Evolutionary conservation across 2,888 invertebrate genomes (phyloP).

Genomic region (Sphinx pinastri): DNA sequence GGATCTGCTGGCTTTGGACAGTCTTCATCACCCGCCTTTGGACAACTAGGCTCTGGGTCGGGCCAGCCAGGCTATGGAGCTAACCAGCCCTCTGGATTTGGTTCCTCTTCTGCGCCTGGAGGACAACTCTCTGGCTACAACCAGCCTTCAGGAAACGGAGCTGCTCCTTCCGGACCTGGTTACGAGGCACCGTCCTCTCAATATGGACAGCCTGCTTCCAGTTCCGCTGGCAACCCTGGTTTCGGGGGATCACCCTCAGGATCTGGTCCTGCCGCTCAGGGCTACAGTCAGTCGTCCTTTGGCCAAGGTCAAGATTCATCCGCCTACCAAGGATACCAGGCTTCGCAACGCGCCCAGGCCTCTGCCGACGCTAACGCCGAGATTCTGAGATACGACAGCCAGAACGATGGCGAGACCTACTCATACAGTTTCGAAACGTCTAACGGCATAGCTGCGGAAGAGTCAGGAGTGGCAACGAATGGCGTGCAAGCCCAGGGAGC

Average conservation of each 20-base stretch:
- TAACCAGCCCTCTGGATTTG: conserved; percentile 26
- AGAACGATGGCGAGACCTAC: conserved; percentile 72
- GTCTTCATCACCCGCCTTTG: conserved; percentile 29
- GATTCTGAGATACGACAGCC: conserved; percentile 67
- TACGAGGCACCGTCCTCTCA: conserved; percentile 38
- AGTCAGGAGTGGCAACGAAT: conserved; percentile 72
- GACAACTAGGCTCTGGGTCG: conserved; percentile 35
- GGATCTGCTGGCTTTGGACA: conserved; percentile 37
- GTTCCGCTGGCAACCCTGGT: conserved; percentile 2
- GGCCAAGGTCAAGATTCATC: conserved; percentile 42
- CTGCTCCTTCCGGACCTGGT: not conserved
- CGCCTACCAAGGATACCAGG: conserved; percentile 42
- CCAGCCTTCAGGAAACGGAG: conserved; percentile 3
- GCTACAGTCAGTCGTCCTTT: conserved; percentile 26
- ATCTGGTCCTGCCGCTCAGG: conserved; percentile 27
- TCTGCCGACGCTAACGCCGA: conserved; percentile 68
- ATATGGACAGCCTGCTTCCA: conserved; percentile 38
- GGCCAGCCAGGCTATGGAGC: conserved; percentile 29
- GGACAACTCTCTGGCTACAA: not conserved
- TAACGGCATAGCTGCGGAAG: conserved; percentile 76
- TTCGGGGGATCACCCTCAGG: conserved; percentile 38
- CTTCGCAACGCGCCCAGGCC: conserved; percentile 61
- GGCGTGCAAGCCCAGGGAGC: conserved; percentile 76
- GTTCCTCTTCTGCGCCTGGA: not conserved
- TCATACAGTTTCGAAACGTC: conserved; percentile 75